phyloP scores from a whole-genome alignment of 2,113 vertebrate genomes.

The Entomyzon cyanotis region DNA sequence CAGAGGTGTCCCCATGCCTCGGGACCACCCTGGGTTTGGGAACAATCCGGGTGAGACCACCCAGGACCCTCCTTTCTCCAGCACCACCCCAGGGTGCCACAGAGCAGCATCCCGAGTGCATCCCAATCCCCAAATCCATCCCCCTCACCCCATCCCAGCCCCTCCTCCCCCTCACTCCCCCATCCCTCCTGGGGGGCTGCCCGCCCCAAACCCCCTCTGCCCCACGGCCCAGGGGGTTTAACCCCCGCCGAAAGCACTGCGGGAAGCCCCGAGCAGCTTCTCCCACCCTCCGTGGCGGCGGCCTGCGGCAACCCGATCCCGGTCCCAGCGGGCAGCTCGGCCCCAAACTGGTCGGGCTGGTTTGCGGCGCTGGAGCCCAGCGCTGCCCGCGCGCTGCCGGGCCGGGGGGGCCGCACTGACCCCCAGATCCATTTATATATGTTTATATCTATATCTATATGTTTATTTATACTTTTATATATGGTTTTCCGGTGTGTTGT shows the following conservation, averaged over 20 bases:
- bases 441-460: neutral
- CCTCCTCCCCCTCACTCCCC: neutral
- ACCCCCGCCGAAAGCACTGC: neutral
- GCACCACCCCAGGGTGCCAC: neutral
- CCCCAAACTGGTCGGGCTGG: conserved; percentile 44
- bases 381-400: neutral
- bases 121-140: neutral
- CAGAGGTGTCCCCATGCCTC: accelerated
- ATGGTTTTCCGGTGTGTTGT: accelerated
- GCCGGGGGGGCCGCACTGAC: neutral
- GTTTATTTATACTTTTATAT: too few species aligned
- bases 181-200: neutral
- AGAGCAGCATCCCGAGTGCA: neutral
- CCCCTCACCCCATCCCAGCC: neutral
- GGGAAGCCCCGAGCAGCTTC: neutral
- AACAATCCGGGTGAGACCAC: too few species aligned
- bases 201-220: accelerated
- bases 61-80: neutral
- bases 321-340: neutral
- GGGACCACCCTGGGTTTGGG: neutral
- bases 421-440: neutral
- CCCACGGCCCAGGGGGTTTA: neutral
- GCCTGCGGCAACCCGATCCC: neutral
- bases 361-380: neutral
- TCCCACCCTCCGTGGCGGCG: neutral